Percentiles rank a stretch among this genome's conserved stretches.
Evolutionary conservation across 2,113 vertebrate species (phyloP).

Genomic region (Tretioscincus oriximinensis): DNA sequence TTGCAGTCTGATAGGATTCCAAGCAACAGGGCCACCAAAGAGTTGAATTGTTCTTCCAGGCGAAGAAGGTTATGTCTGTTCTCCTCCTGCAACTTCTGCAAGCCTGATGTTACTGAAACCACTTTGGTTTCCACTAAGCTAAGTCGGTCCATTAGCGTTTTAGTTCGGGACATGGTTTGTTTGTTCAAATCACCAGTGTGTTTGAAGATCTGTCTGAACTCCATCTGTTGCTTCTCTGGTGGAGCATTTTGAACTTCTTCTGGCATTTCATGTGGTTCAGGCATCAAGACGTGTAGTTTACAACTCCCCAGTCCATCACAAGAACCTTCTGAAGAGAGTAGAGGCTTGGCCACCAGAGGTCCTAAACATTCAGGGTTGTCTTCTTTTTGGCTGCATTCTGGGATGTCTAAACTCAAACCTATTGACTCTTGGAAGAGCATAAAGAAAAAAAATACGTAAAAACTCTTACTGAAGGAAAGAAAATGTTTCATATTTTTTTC

Average conservation of each 20-base stretch:
- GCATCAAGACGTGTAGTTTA: background rate
- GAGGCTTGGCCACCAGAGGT: slow-evolving; percentile 21
- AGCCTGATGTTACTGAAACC: slow-evolving; percentile 6
- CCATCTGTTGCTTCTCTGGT: slow-evolving; percentile 42
- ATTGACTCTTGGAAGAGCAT: background rate
- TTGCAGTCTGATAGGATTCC: slow-evolving; percentile 8
- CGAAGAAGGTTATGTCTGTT: slow-evolving; percentile 14
- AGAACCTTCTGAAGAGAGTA: background rate
- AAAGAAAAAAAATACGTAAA: background rate
- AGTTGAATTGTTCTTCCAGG: slow-evolving; percentile 4
- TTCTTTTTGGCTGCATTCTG: background rate
- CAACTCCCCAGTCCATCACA: slow-evolving; percentile 32
- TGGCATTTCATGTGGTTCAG: slow-evolving; percentile 25
- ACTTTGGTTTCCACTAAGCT: slow-evolving; percentile 25
- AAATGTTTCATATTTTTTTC: slow-evolving; percentile 5
- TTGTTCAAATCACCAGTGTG: slow-evolving; percentile 24
- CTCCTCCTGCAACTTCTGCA: slow-evolving; percentile 21
- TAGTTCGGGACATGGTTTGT: slow-evolving; percentile 16
- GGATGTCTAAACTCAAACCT: background rate
- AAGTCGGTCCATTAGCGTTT: background rate
- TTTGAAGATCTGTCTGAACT: slow-evolving; percentile 40
- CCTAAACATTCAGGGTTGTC: background rate
- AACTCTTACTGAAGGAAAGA: background rate
- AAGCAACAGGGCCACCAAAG: background rate
- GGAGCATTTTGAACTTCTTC: slow-evolving; percentile 38